phyloP scores from a whole-genome alignment of 2,888 invertebrate species.

The Ophioninae sp. region DNA sequence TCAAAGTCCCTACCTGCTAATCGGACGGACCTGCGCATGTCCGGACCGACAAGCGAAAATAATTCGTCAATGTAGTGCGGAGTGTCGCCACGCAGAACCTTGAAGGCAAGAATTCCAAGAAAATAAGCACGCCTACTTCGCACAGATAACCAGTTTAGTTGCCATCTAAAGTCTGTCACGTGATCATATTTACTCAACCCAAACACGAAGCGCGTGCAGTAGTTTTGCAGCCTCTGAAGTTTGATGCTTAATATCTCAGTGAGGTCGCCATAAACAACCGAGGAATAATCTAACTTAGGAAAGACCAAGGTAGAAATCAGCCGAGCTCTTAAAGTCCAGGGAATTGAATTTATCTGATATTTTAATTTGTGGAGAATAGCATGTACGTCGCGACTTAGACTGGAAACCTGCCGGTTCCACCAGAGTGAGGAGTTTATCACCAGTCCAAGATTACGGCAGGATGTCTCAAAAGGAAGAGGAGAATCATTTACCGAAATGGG shows the following conservation, averaged over 20 bases:
- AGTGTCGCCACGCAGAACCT: too few relatives aligned
- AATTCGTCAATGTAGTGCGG: too few relatives aligned
- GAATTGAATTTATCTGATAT: constrained; percentile 16
- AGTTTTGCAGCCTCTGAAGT: background rate
- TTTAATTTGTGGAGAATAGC: constrained; percentile 35
- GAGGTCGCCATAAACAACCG: background rate
- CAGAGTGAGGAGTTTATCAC: background rate
- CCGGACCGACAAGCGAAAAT: too few relatives aligned
- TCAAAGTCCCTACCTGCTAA: too few relatives aligned
- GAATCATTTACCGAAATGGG: background rate
- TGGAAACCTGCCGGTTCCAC: background rate
- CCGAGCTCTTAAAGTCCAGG: background rate
- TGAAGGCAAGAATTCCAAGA: background rate
- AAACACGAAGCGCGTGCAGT: background rate
- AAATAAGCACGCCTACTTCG: background rate
- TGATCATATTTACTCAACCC: constrained; percentile 19
- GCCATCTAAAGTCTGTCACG: constrained; percentile 27
- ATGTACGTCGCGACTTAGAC: constrained; percentile 2
- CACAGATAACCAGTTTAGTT: constrained; percentile 32
- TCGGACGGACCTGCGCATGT: too few relatives aligned
- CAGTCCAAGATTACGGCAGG: background rate
- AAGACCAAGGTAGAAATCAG: constrained; percentile 4
- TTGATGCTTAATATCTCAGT: background rate
- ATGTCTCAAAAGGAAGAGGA: background rate
- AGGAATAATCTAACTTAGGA: constrained; percentile 4